These are phyloP conservation scores for Alviniconcha marisindica DNA, from an alignment of 1,140 invertebrate genomes.

Conservation along the genomic window DNA sequence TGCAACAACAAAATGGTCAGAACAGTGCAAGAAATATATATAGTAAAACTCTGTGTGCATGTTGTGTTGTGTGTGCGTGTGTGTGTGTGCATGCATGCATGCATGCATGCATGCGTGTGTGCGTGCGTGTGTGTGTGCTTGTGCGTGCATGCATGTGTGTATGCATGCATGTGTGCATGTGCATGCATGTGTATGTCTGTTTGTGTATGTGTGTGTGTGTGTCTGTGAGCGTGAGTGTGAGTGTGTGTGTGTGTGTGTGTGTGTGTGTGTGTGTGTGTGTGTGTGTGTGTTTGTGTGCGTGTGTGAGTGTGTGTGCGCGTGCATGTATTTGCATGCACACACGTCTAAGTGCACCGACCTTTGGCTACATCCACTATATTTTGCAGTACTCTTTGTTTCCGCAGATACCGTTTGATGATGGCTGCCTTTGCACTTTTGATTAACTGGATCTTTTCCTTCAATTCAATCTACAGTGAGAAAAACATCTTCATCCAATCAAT, in stretches of 20 bases:
- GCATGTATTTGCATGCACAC: no score
- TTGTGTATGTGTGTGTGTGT: not conserved
- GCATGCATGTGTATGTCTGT: not conserved
- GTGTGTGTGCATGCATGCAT: not conserved
- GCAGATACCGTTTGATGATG: constrained; percentile 1
- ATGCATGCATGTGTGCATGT: constrained; percentile 43
- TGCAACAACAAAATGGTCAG: not conserved
- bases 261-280: not conserved
- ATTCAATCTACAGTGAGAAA: not conserved
- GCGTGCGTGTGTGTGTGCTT: no score
- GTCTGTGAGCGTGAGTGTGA: no score
- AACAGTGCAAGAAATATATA: no score
- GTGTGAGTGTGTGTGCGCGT: no score
- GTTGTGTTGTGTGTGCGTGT: not conserved
- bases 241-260: constrained; percentile 30
- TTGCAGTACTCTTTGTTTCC: constrained; percentile 14
- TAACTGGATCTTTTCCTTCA: not conserved
- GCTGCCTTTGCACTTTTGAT: not conserved
- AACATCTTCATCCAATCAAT: no score
- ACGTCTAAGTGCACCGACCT: not conserved
- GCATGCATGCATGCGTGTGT: not conserved
- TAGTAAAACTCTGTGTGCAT: no score
- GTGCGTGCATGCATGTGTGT: no score
- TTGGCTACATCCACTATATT: not conserved
- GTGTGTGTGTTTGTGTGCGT: not conserved